A percentile compares a stretch with the other conserved stretches of the same genome.
Evolutionary conservation across 2,113 vertebrate genomes (phyloP).

Genomic region (Coryphaenoides rupestris): DNA sequence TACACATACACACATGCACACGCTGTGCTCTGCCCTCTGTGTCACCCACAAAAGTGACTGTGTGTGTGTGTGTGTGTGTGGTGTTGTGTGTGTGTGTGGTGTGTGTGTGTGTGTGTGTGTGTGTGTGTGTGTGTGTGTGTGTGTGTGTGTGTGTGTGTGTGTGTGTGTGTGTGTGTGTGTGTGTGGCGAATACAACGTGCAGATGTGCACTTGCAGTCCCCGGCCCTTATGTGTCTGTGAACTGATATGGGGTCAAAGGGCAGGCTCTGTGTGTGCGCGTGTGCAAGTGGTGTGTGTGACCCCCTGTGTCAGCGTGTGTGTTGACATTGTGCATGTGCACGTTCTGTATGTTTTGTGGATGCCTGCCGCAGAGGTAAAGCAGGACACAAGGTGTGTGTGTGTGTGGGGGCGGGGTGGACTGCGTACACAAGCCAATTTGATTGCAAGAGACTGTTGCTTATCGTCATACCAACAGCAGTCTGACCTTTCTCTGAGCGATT

Average conservation of each 20-base stretch:
- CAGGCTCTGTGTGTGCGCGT: neutral
- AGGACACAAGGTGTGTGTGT: no score
- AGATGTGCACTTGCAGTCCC: neutral
- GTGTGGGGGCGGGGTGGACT: neutral
- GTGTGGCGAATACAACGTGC: neutral
- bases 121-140: constrained; percentile 8
- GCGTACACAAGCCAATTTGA: neutral
- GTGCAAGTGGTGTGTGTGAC: neutral
- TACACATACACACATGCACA: constrained; percentile 28
- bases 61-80: constrained; percentile 22
- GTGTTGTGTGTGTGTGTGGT: constrained; percentile 15
- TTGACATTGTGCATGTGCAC: no score
- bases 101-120: constrained; percentile 16
- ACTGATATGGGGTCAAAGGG: neutral
- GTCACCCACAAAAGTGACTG: constrained; percentile 42
- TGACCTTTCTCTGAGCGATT: neutral
- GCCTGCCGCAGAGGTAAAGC: no score
- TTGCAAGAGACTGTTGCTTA: no score
- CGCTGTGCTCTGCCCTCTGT: constrained; percentile 48
- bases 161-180: constrained; percentile 1
- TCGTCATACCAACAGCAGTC: neutral
- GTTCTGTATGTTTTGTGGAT: no score
- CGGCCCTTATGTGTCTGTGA: neutral
- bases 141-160: constrained; percentile 5
- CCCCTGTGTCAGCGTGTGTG: no score